Base-by-base conservation (phyloP, 2,113 vertebrate species). In the Salvelinus sp. region DNA sequence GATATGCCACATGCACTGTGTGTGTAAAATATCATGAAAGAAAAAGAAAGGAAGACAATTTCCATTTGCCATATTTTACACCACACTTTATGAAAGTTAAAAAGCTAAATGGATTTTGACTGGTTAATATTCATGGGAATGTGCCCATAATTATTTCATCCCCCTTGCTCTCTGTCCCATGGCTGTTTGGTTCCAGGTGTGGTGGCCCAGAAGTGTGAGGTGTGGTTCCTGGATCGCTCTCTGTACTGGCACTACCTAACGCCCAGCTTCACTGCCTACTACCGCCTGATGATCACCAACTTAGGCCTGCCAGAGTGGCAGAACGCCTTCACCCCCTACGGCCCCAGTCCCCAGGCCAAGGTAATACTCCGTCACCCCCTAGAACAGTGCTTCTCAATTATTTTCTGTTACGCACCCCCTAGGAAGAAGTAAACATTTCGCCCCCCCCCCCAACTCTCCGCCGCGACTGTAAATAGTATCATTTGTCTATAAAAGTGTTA, bases 301-400 rank as follows among this genome's bases (percentile, higher is more conserved):
- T 90, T 98, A 76, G 98, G 98, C 70, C 93, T 99, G 30, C 97
- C 96, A 0, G 96, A 99, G 86, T 99, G 98, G 98, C 97, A 98
- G 63, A 98, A 98, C 0, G 83, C 88, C 79, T 97, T 97, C 88
- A 98, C 98, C 63, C 94, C 94, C 73, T 98, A 98, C 12, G 96
- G 98, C 4, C 90, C 96, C 66, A 98, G 96, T 81, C 97, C 96
- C 3, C 96, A 96, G 85, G 95, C 96, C 79, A 97, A 98, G 96
- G 98, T 98, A 93, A 9, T n/a, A 22, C 20, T 25, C 3, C 2
- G 12, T 66, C 2, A 13, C 64, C 38, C 2, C 2, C 38, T 44
- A 44, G 9, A 44, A 44, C 25, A 25, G 25, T 25, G 25, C 25
- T 25, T 25, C 25, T 25, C 25, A 25, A 25, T 25, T 25, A 25